Evolutionary conservation across 1,140 invertebrate species (phyloP), one percentile per base, ranked within the genome.

Genomic region (Heliconius nattereri): DNA sequence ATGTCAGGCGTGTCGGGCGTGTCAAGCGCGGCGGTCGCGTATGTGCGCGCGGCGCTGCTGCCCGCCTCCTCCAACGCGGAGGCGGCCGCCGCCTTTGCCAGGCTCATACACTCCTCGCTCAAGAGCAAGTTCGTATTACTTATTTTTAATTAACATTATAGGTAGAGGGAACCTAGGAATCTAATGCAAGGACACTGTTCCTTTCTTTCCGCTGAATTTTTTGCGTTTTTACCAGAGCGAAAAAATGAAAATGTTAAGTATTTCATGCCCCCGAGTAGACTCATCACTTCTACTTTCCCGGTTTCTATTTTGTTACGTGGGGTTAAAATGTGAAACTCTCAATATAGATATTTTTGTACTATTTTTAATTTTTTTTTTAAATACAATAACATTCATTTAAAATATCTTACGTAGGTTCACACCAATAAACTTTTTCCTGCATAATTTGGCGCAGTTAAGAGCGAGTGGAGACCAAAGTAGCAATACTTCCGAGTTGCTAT

Each of bases 351-450:
- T 13, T 45, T 45, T 45, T 16, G 40, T 3, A 3, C 40, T 45
- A 13, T 45, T n/a, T n/a, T n/a, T n/a, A n/a, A n/a, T n/a, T n/a
- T n/a, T n/a, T n/a, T n/a, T n/a, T n/a, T n/a, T n/a, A n/a, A n/a
- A n/a, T 11, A 13, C 57, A 23, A 23, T 60, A 60, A 60, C 0
- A 3, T 29, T 66, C 54, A 37, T 72, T 75, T 78, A 2, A 82
- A 74, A 37, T 66, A n/a, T 66, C 19, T 85, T 9, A 23, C 9
- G 54, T n/a, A 94, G 98, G 95, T 99, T 98, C 84, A 99, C 98
- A 0, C 98, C 99, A 81, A 98, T 99, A 83, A 99, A 99, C 94
- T 99, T 99, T 94, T 99, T 99, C 92, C 94, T 99, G 35, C 99
- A 99, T 92, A 99, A 99, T 93, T 94, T 99, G 83, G 98, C 98